Evolutionary conservation across 2,113 vertebrate genomes (phyloP), one percentile per base, ranked within the genome.

Genomic region (Proterorhinus semilunaris): DNA sequence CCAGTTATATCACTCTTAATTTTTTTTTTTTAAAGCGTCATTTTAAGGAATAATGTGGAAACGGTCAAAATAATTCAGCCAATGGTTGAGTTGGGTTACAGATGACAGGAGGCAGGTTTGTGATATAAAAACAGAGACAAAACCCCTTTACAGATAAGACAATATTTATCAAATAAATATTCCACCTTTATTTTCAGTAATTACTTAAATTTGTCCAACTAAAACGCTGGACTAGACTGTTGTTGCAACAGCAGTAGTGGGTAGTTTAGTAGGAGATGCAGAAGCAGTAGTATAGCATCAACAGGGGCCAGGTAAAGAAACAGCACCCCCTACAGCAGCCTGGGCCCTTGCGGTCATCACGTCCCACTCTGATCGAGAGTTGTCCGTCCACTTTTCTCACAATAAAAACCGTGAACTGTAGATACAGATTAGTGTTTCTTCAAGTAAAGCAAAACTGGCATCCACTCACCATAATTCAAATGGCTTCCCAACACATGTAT

Each of bases 151-250:
- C 79, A 79, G 76, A 88, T 77, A 83, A 91, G 79, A 90, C 81
- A 76, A 85, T 74, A 81, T 80, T 78, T 82, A 82, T 86, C 81
- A 87, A 91, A 93, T 91, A 93, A 91, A 93, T 92, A 93, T 82
- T 86, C 80, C 76, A 80, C 76, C 73, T 87, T 87, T 84, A 69
- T 69, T 81, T 78, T 88, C 79, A 85, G 72, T 83, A 87, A 79
- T 75, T 83, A 80, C 82, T 86, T 52, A 85, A 72, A 76, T 84
- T 76, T 66, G 64, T 89, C 93, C 93, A 93, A 92, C 93, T 93
- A 93, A 89, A 93, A 93, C 91, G 91, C 78, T 93, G 93, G 93
- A 93, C 77, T 65, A 66, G 68, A 83, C 77, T 79, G 84, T 83
- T 66, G 75, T 62, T 68, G 88, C 91, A 92, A 91, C 90, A 93